Percentiles rank a stretch among this genome's conserved stretches.
Conservation (phyloP, 2,888 invertebrate genomes). For the Matsumyia berberina region DNA sequence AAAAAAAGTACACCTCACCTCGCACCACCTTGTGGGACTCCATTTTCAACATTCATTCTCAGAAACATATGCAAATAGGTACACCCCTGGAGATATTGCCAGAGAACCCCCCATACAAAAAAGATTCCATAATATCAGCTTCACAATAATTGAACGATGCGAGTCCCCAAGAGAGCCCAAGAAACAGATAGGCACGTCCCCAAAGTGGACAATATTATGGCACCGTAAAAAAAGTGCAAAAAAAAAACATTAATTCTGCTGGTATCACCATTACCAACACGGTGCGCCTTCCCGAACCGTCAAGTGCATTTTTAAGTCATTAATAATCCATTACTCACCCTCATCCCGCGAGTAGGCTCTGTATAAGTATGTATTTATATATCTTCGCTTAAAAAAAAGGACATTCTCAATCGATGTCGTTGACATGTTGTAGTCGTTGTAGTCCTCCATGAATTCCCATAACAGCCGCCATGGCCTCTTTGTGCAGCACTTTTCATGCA, state of each 20-base stretch:
- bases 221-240: not conserved
- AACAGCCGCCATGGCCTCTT: not conserved
- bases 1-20: not conserved
- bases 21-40: not conserved
- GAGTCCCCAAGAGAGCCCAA: not conserved
- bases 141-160: conserved; percentile 7
- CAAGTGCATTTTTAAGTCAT: conserved; percentile 56
- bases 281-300: conserved; percentile 32
- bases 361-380: not conserved
- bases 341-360: not conserved
- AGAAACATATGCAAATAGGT: not conserved
- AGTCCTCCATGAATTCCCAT: not conserved
- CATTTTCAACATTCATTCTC: not conserved
- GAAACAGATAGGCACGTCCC: not conserved
- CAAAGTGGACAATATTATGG: conserved; percentile 2
- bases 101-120: not conserved
- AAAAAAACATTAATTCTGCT: conserved; percentile 15
- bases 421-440: conserved; percentile 17
- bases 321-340: conserved; percentile 67
- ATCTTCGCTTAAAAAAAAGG: conserved; percentile 25
- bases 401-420: conserved; percentile 31
- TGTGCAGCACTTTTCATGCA: conserved; percentile 23
- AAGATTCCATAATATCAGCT: not conserved
- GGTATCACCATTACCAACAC: conserved; percentile 16
- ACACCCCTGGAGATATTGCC: not conserved